Conservation (phyloP, 37 sponge, comb jelly and placozoan genomes). For the Amphimedon queenslandica region DNA sequence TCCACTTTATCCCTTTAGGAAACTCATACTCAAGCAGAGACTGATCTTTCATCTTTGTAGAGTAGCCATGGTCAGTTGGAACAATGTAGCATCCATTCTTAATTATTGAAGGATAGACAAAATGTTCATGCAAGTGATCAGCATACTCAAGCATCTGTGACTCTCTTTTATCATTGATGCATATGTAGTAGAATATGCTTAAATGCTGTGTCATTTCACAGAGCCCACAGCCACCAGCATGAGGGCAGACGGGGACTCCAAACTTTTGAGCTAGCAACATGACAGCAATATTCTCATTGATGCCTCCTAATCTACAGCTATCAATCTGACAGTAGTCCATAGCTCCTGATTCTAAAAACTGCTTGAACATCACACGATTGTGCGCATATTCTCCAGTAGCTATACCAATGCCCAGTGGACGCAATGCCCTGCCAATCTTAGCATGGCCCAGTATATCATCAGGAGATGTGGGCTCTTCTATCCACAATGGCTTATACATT, state of each 20-base stretch:
- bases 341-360: constrained; percentile 77
- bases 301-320: constrained; percentile 71
- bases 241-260: constrained; percentile 85
- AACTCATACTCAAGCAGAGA: constrained; percentile 43
- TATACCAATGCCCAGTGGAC: constrained; percentile 54
- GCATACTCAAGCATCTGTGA: constrained; percentile 70
- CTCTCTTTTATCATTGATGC: constrained; percentile 53
- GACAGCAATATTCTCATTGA: constrained; percentile 76
- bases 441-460: constrained; percentile 85
- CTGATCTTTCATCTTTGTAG: constrained; percentile 61
- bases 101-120: constrained; percentile 45
- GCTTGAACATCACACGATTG: constrained; percentile 92
- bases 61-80: constrained; percentile 64
- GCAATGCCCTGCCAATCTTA: constrained; percentile 53
- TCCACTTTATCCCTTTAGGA: constrained; percentile 80
- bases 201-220: constrained; percentile 85
- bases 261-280: constrained; percentile 82
- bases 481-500: constrained; percentile 64
- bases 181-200: constrained; percentile 71
- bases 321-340: constrained; percentile 94
- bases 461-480: constrained; percentile 88
- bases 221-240: constrained; percentile 91
- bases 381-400: constrained; percentile 83
- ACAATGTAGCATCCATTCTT: constrained; percentile 54
- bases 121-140: constrained; percentile 85